Conservation (phyloP, 1,140 invertebrate species). For the Ooceraea biroi region DNA sequence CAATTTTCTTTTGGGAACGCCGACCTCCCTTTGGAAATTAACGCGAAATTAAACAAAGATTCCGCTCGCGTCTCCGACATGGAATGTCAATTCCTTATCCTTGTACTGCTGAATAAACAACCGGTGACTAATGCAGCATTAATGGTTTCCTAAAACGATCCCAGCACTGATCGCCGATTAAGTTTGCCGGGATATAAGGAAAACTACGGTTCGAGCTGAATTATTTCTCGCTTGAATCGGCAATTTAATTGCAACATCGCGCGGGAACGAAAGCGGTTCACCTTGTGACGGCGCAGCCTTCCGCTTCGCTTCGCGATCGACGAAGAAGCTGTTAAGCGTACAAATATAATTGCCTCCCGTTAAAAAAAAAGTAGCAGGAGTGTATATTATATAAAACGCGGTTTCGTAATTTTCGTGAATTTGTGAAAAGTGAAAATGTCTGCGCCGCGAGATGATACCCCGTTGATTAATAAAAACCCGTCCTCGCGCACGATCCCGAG, state of each 20-base stretch:
- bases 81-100: neutral
- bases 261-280: constrained; percentile 36
- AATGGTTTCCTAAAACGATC: neutral
- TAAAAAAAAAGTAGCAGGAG: constrained; percentile 3
- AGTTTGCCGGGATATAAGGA: neutral
- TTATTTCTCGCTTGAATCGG: constrained; percentile 9
- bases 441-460: neutral
- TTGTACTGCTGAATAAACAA: neutral
- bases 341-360: neutral
- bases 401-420: constrained; percentile 3
- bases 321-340: constrained; percentile 24
- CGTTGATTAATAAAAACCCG: neutral
- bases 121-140: neutral
- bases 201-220: neutral
- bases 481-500: neutral
- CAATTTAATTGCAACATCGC: constrained; percentile 42
- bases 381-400: constrained; percentile 19
- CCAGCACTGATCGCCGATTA: neutral
- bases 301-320: constrained; percentile 12
- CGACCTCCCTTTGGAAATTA: no score
- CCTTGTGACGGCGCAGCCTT: constrained; percentile 31
- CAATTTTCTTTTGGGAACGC: no score
- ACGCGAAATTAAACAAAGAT: no score
- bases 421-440: constrained; percentile 30
- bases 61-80: neutral